Evolutionary conservation across 2,113 vertebrate species (phyloP).

Genomic region (Podocnemis expansa): DNA sequence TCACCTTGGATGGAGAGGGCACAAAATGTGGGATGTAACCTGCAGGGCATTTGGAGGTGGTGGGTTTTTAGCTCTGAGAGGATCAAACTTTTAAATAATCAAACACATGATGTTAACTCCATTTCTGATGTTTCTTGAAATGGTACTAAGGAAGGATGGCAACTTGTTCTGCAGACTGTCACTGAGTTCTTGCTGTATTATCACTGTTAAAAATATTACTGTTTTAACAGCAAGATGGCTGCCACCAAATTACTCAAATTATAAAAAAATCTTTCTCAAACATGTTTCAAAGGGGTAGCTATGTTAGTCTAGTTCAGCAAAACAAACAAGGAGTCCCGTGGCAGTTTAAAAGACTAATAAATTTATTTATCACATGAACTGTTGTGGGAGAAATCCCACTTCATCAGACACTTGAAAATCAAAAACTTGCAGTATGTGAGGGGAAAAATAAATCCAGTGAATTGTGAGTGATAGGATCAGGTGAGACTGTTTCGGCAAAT

Average conservation of each 20-base stretch:
- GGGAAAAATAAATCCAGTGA: too few species aligned
- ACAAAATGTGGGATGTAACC: fast-evolving
- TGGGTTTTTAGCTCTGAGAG: not conserved
- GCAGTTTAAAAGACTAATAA: too few species aligned
- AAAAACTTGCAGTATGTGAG: too few species aligned
- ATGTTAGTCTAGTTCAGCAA: too few species aligned
- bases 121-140: too few species aligned
- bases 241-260: fast-evolving
- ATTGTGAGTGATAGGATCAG: too few species aligned
- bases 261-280: not conserved
- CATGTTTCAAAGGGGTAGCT: too few species aligned
- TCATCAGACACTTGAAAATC: too few species aligned
- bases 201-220: fast-evolving
- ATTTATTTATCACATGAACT: too few species aligned
- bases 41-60: not conserved
- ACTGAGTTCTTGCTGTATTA: not conserved
- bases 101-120: not conserved
- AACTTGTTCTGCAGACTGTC: not conserved
- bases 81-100: fast-evolving
- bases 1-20: not conserved
- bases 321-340: too few species aligned
- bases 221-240: not conserved
- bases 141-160: not conserved
- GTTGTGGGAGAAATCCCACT: too few species aligned
- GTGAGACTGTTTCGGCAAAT: too few species aligned